Evolutionary conservation across 2,888 invertebrate species (phyloP), one percentile per base, ranked within the genome.

Genomic region (Spilosoma lubricipeda): DNA sequence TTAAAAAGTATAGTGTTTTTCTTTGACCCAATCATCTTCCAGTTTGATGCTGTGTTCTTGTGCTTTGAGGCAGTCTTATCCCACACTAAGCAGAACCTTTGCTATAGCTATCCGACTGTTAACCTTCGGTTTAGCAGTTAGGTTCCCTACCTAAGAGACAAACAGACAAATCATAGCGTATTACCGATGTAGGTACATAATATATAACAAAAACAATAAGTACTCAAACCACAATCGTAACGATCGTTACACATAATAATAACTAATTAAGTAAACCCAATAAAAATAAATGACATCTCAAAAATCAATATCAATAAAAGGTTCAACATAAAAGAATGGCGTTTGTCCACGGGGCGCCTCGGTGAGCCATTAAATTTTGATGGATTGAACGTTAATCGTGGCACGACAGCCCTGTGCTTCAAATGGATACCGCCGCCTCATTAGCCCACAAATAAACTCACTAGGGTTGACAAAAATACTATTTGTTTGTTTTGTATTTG

Each of bases 401-500:
- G 72, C 77, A 87, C 83, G 92, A 89, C 91, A 90, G 89, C 89
- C 90, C 87, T 88, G 75, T 63, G 83, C 84, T 85, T 91, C 92
- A 92, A 93, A 92, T 87, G 88, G 39, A 76, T 74, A 79, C 85
- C 80, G 89, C 85, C 86, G 87, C 83, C 91, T 92, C 89, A 90
- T 91, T 90, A 90, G 86, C 79, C 82, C 80, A 85, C 85, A 80
- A 83, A 85, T 86, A 85, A 85, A 79, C 77, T 65, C 74, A 75
- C 78, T 80, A 77, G 79, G 77, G 77, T 36, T 73, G 71, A 67
- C 77, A 71, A 33, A 56, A 48, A 52, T 20, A 68, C 7, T 48
- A 23, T 68, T 30, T 52, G 27, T 68, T 72, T 56, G 18, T 67
- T 45, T 64, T 3, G 27, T 27, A 1, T 59, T 27, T 59, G n/a